Evolutionary conservation across 92 coral and sea anemone genomes (phyloP).

Genomic region (Muricea muricata): DNA sequence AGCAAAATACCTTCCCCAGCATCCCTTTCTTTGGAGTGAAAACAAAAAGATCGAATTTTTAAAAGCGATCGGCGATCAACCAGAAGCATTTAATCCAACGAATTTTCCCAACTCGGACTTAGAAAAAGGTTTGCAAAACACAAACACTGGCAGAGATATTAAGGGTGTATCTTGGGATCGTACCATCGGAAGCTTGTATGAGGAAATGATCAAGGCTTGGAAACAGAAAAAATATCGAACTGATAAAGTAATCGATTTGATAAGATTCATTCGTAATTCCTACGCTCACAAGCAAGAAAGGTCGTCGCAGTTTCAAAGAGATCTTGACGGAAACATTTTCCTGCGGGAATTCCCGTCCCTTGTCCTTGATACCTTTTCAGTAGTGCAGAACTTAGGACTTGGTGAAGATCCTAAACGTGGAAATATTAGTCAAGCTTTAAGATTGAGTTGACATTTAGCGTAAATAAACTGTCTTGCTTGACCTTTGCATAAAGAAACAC

Average conservation of each 20-base stretch:
- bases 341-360: constrained; percentile 56
- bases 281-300: constrained; percentile 73
- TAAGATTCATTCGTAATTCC: constrained; percentile 68
- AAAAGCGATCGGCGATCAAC: constrained; percentile 65
- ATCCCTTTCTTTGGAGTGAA: constrained; percentile 72
- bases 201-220: constrained; percentile 44
- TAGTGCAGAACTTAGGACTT: constrained; percentile 37
- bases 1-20: constrained; percentile 15
- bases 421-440: constrained; percentile 16
- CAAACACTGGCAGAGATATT: constrained; percentile 19
- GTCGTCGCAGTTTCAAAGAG: constrained; percentile 27
- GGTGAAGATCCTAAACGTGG: constrained; percentile 17
- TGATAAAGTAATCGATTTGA: constrained; percentile 51
- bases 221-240: constrained; percentile 42
- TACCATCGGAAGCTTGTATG: constrained; percentile 26
- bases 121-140: not conserved
- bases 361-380: constrained; percentile 55
- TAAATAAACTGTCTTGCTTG: too few relatives aligned
- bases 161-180: constrained; percentile 37
- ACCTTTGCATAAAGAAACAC: too few relatives aligned
- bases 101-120: not conserved
- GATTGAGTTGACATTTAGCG: too few relatives aligned
- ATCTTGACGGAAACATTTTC: constrained; percentile 39
- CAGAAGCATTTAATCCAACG: constrained; percentile 53
- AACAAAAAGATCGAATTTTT: constrained; percentile 69